Evolutionary conservation across 2,113 vertebrate genomes (phyloP).

Genomic region (Gymnarchus niloticus): DNA sequence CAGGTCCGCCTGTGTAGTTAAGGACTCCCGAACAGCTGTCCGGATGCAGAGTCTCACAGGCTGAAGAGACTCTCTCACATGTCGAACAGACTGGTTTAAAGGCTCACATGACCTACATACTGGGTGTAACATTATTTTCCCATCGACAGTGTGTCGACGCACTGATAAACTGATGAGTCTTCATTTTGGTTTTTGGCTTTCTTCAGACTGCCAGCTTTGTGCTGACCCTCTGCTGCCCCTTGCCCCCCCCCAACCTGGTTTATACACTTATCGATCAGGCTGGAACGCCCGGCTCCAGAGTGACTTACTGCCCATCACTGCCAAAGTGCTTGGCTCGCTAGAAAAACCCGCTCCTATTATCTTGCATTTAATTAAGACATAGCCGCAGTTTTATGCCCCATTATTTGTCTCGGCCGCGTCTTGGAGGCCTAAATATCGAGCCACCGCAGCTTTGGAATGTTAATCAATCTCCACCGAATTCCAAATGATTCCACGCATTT

Average conservation of each 20-base stretch:
- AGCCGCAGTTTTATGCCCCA: constrained; percentile 66
- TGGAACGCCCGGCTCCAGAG: constrained; percentile 62
- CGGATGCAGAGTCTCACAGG: neutral
- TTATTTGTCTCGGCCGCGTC: constrained; percentile 68
- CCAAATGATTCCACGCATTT: constrained; percentile 71
- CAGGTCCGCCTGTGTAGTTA: too few relatives aligned
- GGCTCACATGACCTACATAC: neutral
- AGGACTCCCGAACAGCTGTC: too few relatives aligned
- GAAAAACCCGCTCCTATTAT: constrained; percentile 64
- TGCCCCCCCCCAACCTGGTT: constrained; percentile 34
- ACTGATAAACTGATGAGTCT: too few relatives aligned
- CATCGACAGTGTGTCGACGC: too few relatives aligned
- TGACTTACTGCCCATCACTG: constrained; percentile 66
- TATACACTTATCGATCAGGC: constrained; percentile 77
- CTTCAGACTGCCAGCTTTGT: neutral
- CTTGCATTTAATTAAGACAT: constrained; percentile 77
- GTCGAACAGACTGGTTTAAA: neutral
- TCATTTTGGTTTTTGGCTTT: constrained; percentile 13
- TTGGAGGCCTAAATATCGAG: constrained; percentile 76
- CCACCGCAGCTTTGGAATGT: constrained; percentile 57
- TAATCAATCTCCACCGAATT: constrained; percentile 74
- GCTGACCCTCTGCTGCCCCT: constrained; percentile 16
- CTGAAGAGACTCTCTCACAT: neutral
- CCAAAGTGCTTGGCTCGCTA: constrained; percentile 64
- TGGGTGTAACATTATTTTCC: neutral